A percentile compares a stretch with the other conserved stretches of the same genome.
Evolutionary conservation across 1,140 invertebrate species (phyloP).

Genomic region (Macrobrachium rosenbergii): DNA sequence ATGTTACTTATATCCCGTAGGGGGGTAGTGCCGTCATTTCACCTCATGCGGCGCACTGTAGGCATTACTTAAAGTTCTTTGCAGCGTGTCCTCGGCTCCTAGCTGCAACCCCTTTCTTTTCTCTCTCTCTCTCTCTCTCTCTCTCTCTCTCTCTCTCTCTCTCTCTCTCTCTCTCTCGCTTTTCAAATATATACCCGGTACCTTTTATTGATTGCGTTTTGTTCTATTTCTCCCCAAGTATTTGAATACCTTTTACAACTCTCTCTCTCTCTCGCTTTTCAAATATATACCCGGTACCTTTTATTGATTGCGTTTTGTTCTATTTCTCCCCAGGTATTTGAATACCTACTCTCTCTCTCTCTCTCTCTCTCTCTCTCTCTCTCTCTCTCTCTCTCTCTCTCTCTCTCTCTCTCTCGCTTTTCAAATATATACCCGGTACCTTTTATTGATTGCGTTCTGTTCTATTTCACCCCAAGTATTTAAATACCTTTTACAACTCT

Average conservation of each 20-base stretch:
- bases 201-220: too few species aligned
- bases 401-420: slow-evolving; percentile 14
- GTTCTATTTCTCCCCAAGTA: neutral
- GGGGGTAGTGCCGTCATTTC: too few species aligned
- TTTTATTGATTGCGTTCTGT: neutral
- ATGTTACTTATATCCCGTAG: too few species aligned
- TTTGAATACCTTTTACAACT: neutral
- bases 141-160: slow-evolving; percentile 8
- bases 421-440: neutral
- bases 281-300: too few species aligned
- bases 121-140: neutral
- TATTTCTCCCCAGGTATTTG: neutral
- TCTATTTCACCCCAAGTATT: neutral
- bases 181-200: too few species aligned
- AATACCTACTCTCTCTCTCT: neutral
- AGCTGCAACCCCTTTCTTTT: neutral
- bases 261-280: neutral
- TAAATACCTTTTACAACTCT: neutral
- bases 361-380: slow-evolving; percentile 20
- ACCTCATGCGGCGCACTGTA: too few species aligned
- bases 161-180: neutral
- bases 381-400: slow-evolving; percentile 20
- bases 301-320: neutral
- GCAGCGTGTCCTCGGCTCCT: too few species aligned
- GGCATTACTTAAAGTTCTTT: neutral